Evolutionary conservation across 2,113 vertebrate species (phyloP).

Genomic region (Podiceps cristatus): DNA sequence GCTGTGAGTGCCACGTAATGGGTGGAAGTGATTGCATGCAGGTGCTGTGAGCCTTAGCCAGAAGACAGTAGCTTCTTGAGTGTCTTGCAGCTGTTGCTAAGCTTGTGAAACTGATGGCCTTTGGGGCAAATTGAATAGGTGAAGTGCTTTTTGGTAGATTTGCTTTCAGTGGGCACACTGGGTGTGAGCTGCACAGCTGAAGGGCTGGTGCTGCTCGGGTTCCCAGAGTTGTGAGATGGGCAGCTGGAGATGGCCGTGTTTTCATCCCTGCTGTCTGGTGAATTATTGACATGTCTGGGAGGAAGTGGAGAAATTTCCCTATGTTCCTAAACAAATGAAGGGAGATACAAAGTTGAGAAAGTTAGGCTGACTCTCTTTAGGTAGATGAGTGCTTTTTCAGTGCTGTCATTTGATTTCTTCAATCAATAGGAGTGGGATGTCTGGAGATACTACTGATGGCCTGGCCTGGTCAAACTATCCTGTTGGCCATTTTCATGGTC

Average conservation of each 20-base stretch:
- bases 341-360: neutral
- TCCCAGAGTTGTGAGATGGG: neutral
- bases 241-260: neutral
- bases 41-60: neutral
- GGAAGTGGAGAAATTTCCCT: neutral
- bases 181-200: neutral
- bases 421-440: neutral
- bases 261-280: neutral
- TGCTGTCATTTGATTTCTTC: neutral
- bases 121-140: neutral
- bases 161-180: neutral
- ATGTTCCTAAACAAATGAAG: neutral
- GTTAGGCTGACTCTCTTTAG: neutral
- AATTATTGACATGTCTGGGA: neutral
- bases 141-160: neutral
- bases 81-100: neutral
- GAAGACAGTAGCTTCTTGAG: neutral
- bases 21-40: neutral
- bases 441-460: neutral
- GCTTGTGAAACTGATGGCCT: neutral
- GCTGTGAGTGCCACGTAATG: rapidly evolving
- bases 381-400: neutral
- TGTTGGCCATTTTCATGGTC: neutral
- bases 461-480: neutral
- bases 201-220: neutral